Percentiles rank a stretch among this genome's conserved stretches.
Evolutionary conservation across 2,797 vertebrate genomes (phyloP).

Genomic region (Pampus argenteus): DNA sequence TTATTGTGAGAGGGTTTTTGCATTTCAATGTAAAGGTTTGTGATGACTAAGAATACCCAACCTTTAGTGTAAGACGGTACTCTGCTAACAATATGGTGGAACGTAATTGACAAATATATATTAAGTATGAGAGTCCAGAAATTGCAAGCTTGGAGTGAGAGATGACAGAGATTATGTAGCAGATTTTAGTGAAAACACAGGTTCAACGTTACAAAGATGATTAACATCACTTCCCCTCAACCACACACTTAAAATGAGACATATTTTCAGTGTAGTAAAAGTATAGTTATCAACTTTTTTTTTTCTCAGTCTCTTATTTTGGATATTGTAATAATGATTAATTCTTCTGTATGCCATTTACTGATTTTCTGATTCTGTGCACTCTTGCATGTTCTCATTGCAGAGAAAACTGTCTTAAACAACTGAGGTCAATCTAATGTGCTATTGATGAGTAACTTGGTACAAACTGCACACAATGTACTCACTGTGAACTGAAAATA

Average conservation of each 20-base stretch:
- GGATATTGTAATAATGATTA: constrained; percentile 45
- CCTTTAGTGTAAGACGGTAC: neutral
- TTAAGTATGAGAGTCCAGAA: constrained; percentile 20
- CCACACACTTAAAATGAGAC: neutral
- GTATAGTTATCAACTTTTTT: constrained; percentile 9
- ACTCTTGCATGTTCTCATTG: constrained; percentile 78
- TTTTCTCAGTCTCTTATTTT: constrained; percentile 27
- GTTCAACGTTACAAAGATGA: constrained; percentile 3
- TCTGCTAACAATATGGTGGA: constrained; percentile 1
- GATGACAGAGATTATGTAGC: constrained; percentile 51
- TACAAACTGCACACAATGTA: constrained; percentile 81
- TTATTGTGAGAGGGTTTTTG: constrained; percentile 5
- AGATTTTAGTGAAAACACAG: constrained; percentile 23
- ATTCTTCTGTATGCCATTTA: constrained; percentile 46
- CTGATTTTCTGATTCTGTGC: constrained; percentile 51
- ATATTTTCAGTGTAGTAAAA: constrained; percentile 10
- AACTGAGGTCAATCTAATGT: constrained; percentile 73
- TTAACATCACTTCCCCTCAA: constrained; percentile 16
- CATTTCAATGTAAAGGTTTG: constrained; percentile 35
- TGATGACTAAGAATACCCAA: neutral
- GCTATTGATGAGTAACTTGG: constrained; percentile 73
- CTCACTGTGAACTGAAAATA: constrained; percentile 85
- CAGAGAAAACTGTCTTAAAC: constrained; percentile 67
- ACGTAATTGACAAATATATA: neutral
- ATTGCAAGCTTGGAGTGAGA: constrained; percentile 17